phyloP scores from a whole-genome alignment of 2,888 invertebrate genomes.

The Nyleta sp. region DNA sequence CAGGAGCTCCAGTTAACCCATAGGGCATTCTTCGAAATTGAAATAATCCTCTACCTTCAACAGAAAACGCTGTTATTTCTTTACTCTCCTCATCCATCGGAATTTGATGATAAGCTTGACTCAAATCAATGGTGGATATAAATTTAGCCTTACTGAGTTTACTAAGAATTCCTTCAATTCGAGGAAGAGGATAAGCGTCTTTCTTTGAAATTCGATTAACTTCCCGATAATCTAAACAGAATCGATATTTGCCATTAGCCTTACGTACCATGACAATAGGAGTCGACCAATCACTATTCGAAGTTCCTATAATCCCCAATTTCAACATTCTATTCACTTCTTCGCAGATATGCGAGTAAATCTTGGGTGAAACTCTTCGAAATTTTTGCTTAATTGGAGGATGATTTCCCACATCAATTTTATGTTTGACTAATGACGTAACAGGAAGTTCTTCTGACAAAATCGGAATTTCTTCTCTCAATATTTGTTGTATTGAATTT shows the following conservation, averaged over 20 bases:
- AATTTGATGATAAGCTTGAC: conserved; percentile 6
- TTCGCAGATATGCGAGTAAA: too few relatives aligned
- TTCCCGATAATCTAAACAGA: not conserved
- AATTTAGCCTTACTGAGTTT: not conserved
- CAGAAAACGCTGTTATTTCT: conserved; percentile 70
- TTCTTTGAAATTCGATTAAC: conserved; percentile 68
- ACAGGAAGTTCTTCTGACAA: too few relatives aligned
- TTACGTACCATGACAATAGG: conserved; percentile 28
- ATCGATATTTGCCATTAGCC: conserved; percentile 35
- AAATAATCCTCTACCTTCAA: conserved; percentile 70
- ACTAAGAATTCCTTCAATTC: not conserved
- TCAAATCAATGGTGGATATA: conserved; percentile 15
- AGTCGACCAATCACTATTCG: conserved; percentile 14
- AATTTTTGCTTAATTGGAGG: too few relatives aligned
- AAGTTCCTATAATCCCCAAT: not conserved
- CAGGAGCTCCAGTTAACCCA: conserved; percentile 70
- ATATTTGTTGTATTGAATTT: too few relatives aligned
- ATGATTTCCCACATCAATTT: too few relatives aligned
- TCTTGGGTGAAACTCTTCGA: too few relatives aligned
- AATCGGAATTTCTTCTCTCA: too few relatives aligned
- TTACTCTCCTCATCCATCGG: not conserved
- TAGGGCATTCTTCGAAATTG: conserved; percentile 73
- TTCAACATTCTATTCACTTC: not conserved
- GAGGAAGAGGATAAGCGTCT: conserved; percentile 33
- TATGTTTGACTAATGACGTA: too few relatives aligned